Percentiles rank a stretch among this genome's conserved stretches.
Conservation (phyloP, 2,113 vertebrate species). For the Aptenodytes patagonicus region DNA sequence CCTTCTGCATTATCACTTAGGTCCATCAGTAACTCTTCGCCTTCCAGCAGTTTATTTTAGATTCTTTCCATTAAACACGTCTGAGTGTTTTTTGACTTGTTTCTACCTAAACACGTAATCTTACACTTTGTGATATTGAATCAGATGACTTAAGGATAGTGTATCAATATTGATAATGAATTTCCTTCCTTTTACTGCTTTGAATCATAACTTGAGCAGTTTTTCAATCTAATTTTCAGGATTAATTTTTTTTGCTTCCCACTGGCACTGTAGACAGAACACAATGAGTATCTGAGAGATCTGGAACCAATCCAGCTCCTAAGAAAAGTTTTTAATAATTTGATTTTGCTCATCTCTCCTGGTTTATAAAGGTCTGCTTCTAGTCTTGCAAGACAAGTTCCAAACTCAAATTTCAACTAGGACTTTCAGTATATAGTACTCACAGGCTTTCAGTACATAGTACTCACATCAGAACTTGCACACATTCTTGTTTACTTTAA, state of each 20-base stretch:
- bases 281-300: background rate
- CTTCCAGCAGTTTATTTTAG: background rate
- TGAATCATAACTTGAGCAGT: background rate
- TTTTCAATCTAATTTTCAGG: background rate
- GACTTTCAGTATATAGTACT: background rate
- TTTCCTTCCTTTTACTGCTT: constrained; percentile 30
- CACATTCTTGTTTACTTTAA: background rate
- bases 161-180: background rate
- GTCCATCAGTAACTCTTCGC: background rate
- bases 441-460: background rate
- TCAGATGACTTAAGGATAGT: background rate
- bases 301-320: background rate
- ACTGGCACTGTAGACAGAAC: background rate
- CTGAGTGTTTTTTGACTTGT: background rate
- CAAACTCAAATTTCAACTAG: background rate
- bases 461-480: background rate
- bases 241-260: constrained; percentile 43
- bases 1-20: background rate
- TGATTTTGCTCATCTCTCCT: background rate
- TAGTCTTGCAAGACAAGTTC: background rate
- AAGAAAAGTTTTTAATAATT: background rate
- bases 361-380: background rate
- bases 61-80: background rate
- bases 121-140: background rate
- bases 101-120: background rate